Conservation (phyloP, 2,888 invertebrate genomes). For the Ophraella communa region DNA sequence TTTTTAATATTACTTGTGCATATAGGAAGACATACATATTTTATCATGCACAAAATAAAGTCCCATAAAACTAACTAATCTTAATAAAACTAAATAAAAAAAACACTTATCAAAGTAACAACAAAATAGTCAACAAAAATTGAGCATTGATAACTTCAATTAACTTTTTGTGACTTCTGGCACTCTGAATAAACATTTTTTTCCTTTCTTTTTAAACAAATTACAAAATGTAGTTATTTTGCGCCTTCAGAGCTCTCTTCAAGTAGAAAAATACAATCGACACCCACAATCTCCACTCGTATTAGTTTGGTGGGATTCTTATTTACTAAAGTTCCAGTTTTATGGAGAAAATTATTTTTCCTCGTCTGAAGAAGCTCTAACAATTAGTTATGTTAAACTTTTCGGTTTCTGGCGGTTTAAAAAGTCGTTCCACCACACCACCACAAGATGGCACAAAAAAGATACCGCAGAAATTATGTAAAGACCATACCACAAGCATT, state of each 20-base stretch:
- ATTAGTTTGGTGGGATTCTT: too few species aligned
- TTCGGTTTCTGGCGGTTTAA: not conserved
- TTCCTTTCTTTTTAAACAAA: not conserved
- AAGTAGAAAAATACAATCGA: too few species aligned
- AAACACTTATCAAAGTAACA: conserved; percentile 34
- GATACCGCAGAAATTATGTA: not conserved
- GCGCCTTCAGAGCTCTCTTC: not conserved
- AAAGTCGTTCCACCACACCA: not conserved
- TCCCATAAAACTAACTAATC: conserved; percentile 23
- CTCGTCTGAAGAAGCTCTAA: not conserved
- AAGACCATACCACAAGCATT: not conserved
- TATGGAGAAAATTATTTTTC: too few species aligned
- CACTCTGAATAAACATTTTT: conserved; percentile 2
- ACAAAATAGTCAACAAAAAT: conserved; percentile 37
- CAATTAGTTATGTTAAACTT: not conserved
- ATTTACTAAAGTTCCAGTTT: too few species aligned
- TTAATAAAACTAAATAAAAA: conserved; percentile 34
- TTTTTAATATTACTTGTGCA: conserved; percentile 32
- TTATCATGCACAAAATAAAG: conserved; percentile 38
- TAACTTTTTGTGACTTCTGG: not conserved
- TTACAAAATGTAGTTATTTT: not conserved
- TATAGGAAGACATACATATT: conserved; percentile 41
- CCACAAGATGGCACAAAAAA: not conserved
- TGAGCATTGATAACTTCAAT: conserved; percentile 35
- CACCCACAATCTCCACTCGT: too few species aligned